These are phyloP conservation scores for Junonia oenone DNA, from an alignment of 2,888 invertebrate species.

Conservation along the genomic window DNA sequence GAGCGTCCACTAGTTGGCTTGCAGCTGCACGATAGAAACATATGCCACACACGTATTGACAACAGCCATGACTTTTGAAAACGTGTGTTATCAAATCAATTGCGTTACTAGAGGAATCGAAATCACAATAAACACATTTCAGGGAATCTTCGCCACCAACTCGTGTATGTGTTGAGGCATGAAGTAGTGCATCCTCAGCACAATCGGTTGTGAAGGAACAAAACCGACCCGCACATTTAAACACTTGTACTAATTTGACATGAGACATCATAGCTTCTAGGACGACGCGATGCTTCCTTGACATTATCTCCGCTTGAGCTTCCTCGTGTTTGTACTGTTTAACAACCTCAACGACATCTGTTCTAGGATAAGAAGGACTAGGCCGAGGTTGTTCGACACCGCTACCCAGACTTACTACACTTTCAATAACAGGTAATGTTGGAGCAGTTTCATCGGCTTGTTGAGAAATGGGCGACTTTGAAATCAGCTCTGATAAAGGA, in stretches of 20 bases:
- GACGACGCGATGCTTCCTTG: conserved; percentile 58
- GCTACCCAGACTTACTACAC: conserved; percentile 72
- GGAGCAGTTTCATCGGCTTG: conserved; percentile 25
- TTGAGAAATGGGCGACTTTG: conserved; percentile 25
- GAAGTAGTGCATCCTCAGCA: conserved; percentile 53
- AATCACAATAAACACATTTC: conserved; percentile 80
- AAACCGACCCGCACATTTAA: conserved; percentile 66
- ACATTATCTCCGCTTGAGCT: conserved; percentile 53
- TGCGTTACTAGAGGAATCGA: conserved; percentile 49
- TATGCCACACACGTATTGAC: conserved; percentile 81
- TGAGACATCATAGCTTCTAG: conserved; percentile 69
- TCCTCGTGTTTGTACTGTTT: conserved; percentile 51
- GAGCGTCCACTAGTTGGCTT: conserved; percentile 80
- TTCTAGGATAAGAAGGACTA: conserved; percentile 34
- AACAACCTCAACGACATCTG: conserved; percentile 26
- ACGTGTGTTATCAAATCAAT: conserved; percentile 79
- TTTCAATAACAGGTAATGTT: conserved; percentile 67
- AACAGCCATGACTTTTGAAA: conserved; percentile 79
- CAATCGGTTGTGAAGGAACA: conserved; percentile 61
- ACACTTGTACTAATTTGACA: conserved; percentile 62
- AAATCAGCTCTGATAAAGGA: conserved; percentile 59
- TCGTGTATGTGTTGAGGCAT: conserved; percentile 58
- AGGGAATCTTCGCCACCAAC: conserved; percentile 61
- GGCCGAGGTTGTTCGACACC: conserved; percentile 30
- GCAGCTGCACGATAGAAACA: conserved; percentile 84